Base-by-base conservation (phyloP, 2,888 invertebrate genomes). In the Tetragonula carbonaria region DNA sequence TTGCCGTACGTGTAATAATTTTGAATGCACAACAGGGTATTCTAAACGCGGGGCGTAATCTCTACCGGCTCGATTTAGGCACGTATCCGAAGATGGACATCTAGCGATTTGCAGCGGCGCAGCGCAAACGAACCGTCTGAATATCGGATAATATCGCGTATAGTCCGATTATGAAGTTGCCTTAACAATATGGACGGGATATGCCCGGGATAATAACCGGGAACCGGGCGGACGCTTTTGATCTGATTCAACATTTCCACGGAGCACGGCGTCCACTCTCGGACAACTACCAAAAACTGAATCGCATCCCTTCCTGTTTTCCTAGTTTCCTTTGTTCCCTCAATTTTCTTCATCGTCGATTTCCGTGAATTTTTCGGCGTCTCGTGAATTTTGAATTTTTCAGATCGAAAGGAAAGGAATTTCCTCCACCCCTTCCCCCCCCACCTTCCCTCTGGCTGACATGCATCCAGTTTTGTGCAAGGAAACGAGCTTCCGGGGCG, bases 401-500 rank as follows among this genome's bases (percentile, higher is more conserved):
- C 51, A 13, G 2, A 57, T n/a, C n/a, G n/a, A n/a, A 57, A 57
- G 57, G 2, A 57, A n/a, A n/a, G 13, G n/a, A 13, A n/a, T 38
- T 38, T 8, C 0, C 38, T 8, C 0, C 0, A 0, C 45, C 45
- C 33, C 0, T n/a, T n/a, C 1, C 45, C 45, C 3, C 33, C 33
- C 33, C 2, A 2, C 8, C 38, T 8, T 28, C 0, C 0, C 38
- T 8, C 45, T 45, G 8, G 45, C n/a, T 23, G 14, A 59, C 4
- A 16, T 18, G 70, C 51, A 70, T 63, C 70, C 68, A 5, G 18
- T 66, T 28, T 33, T n/a, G 45, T 21, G 23, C 33, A 38, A 74
- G 70, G 74, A 90, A 91, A 91, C 87, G 80, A 89, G 89, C 88
- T 91, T 91, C 88, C 87, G 74, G 84, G 78, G 74, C 16, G 45